Percentiles rank a stretch among this genome's conserved stretches.
phyloP scores from a whole-genome alignment of 1,140 invertebrate genomes.

The Nymphalis io region DNA sequence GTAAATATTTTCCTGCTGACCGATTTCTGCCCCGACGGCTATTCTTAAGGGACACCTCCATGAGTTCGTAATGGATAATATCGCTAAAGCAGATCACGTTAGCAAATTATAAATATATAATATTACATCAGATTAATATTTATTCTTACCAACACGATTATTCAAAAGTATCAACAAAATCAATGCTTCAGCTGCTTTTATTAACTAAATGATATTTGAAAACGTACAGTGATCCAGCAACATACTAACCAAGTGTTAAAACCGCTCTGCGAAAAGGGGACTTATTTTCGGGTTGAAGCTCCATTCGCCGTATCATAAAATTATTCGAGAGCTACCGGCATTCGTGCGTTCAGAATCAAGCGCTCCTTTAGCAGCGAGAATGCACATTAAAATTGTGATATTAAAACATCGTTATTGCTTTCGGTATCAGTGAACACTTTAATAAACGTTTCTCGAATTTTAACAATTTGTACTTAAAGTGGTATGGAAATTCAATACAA shows the following conservation, averaged over 20 bases:
- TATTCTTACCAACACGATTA: no score
- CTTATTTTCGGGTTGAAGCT: constrained; percentile 9
- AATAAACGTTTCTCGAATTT: background rate
- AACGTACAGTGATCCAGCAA: background rate
- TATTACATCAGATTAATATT: no score
- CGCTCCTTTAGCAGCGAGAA: constrained; percentile 2
- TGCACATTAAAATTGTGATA: background rate
- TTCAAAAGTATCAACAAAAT: no score
- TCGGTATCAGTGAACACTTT: background rate
- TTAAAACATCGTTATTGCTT: constrained; percentile 1
- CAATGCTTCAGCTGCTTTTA: no score
- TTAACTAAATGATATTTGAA: background rate
- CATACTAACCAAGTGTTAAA: constrained; percentile 1
- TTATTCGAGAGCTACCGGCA: constrained; percentile 23
- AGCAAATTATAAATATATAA: no score
- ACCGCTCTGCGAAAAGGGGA: constrained; percentile 11
- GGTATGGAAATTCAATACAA: background rate
- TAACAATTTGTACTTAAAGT: background rate
- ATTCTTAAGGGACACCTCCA: no score
- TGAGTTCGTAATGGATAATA: no score
- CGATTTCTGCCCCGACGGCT: no score
- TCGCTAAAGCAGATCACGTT: no score
- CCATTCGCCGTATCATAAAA: constrained; percentile 16
- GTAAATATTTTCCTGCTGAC: no score
- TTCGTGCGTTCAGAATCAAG: constrained; percentile 31